phyloP scores from a whole-genome alignment of 2,888 invertebrate genomes.

The Ophion costatus region DNA sequence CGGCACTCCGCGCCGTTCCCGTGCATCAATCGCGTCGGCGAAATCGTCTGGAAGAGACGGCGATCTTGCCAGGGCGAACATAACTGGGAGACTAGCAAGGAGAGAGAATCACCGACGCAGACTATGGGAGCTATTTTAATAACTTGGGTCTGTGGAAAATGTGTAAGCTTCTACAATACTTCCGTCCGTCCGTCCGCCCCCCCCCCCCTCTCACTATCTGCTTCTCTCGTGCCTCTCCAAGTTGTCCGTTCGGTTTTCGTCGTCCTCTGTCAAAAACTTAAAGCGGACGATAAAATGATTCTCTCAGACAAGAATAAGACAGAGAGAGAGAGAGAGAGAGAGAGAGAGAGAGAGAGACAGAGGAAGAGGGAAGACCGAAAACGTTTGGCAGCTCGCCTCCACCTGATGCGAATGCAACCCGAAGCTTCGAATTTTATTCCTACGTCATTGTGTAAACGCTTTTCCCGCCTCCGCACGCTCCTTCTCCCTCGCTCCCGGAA shows the following conservation, averaged over 20 bases:
- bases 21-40: slow-evolving; percentile 40
- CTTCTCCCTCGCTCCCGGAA: slow-evolving; percentile 47
- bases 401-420: slow-evolving; percentile 55
- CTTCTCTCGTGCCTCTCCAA: slow-evolving; percentile 19
- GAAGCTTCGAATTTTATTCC: slow-evolving; percentile 49
- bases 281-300: slow-evolving; percentile 58
- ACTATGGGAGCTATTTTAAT: slow-evolving; percentile 73
- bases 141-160: slow-evolving; percentile 60
- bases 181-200: slow-evolving; percentile 45
- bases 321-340: neutral
- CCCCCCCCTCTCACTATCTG: slow-evolving; percentile 35
- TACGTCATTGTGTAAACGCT: slow-evolving; percentile 68
- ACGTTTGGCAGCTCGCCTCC: slow-evolving; percentile 69
- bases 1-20: slow-evolving; percentile 21
- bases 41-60: slow-evolving; percentile 57
- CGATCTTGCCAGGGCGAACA: slow-evolving; percentile 64
- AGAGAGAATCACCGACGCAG: slow-evolving; percentile 62
- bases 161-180: slow-evolving; percentile 53
- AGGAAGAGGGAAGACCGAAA: slow-evolving; percentile 69
- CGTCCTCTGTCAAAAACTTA: slow-evolving; percentile 23
- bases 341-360: slow-evolving; percentile 32
- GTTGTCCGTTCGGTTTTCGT: slow-evolving; percentile 12
- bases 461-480: neutral
- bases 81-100: slow-evolving; percentile 64
- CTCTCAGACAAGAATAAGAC: slow-evolving; percentile 37